phyloP scores from a whole-genome alignment of 2,888 invertebrate species.

The Anoplius nigerrimus region DNA sequence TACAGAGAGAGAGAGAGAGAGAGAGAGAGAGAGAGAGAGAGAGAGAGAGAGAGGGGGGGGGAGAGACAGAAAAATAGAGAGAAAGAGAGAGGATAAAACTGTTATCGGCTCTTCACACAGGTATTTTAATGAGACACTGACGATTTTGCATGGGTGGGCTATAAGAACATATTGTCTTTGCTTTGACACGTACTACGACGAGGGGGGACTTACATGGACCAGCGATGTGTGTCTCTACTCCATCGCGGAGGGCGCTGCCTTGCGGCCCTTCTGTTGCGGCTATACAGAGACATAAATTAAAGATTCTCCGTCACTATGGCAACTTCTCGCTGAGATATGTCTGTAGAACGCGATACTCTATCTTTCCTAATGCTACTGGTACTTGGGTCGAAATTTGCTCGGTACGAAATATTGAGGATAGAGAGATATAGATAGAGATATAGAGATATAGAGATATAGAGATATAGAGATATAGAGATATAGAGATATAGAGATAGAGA shows the following conservation, averaged over 20 bases:
- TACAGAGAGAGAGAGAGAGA: slow-evolving; percentile 18
- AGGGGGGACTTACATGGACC: slow-evolving; percentile 73
- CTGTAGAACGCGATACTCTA: no score
- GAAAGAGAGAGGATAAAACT: slow-evolving; percentile 6
- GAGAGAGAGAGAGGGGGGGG: neutral
- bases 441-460: no score
- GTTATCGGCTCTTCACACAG: slow-evolving; percentile 49
- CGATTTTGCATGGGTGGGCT: neutral
- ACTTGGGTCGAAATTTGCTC: no score
- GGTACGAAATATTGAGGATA: no score
- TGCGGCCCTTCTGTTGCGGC: slow-evolving; percentile 75
- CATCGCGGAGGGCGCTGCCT: slow-evolving; percentile 71
- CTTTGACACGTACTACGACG: slow-evolving; percentile 58
- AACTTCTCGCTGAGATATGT: neutral
- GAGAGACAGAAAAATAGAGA: neutral
- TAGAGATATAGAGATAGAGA: neutral
- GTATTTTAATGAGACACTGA: slow-evolving; percentile 30
- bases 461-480: neutral
- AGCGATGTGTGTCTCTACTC: slow-evolving; percentile 73
- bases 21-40: no score
- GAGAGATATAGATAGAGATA: no score
- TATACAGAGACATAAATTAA: slow-evolving; percentile 68
- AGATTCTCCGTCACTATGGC: slow-evolving; percentile 12
- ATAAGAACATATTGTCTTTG: slow-evolving; percentile 30
- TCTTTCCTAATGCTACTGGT: no score